Evolutionary conservation across 2,797 vertebrate species (phyloP).

Genomic region (Urocyon cinereoargenteus): DNA sequence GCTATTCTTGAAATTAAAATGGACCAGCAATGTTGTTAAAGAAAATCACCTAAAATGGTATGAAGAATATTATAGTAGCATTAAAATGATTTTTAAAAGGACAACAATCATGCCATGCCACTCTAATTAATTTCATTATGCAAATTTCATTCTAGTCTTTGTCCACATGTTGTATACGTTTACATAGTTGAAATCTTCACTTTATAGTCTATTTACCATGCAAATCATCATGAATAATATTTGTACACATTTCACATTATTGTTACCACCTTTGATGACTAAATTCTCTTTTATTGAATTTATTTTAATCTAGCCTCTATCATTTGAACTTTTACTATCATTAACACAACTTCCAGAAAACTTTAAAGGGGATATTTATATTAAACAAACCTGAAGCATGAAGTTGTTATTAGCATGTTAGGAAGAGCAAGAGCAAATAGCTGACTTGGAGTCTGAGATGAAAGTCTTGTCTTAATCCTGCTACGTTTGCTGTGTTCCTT

Average conservation of each 20-base stretch:
- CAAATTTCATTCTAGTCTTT: constrained; percentile 55
- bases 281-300: constrained; percentile 51
- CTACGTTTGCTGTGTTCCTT: not conserved
- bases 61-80: not conserved
- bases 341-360: not conserved
- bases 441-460: not conserved
- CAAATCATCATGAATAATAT: not conserved
- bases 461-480: not conserved
- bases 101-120: not conserved
- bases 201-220: not conserved
- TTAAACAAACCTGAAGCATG: not conserved
- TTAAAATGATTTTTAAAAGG: constrained; percentile 18
- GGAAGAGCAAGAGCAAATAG: not conserved
- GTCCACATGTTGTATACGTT: not conserved
- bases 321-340: constrained; percentile 31
- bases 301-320: constrained; percentile 28
- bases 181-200: not conserved
- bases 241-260: constrained; percentile 4
- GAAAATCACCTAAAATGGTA: not conserved
- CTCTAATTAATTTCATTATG: not conserved
- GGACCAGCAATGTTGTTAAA: not conserved
- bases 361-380: not conserved
- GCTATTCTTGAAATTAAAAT: not conserved
- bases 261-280: not conserved
- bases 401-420: not conserved